A percentile compares a stretch with the other conserved stretches of the same genome.
phyloP scores from a whole-genome alignment of 2,113 vertebrate species.

The Microtus pennsylvanicus region DNA sequence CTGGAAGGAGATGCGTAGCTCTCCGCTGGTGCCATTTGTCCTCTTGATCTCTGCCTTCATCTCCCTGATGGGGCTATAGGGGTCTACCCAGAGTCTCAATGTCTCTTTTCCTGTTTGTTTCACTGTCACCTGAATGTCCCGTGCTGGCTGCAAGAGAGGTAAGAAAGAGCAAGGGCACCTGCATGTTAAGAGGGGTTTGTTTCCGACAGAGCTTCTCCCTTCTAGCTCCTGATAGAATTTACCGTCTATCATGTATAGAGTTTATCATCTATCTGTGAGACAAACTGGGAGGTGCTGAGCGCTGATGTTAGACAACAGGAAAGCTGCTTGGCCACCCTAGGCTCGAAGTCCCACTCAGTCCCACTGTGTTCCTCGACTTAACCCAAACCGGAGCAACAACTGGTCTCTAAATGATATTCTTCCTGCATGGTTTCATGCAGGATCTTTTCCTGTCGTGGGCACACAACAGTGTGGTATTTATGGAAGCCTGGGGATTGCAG shows the following conservation, averaged over 20 bases:
- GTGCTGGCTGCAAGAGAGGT: slow-evolving; percentile 65
- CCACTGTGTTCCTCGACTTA: neutral
- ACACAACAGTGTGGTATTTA: neutral
- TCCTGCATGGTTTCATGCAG: neutral
- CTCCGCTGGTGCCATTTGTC: accelerated
- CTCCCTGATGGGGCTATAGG: slow-evolving; percentile 52
- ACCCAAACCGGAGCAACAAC: neutral
- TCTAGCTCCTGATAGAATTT: neutral
- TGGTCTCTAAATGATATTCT: neutral
- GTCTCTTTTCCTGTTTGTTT: neutral
- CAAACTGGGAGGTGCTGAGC: neutral
- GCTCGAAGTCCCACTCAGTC: neutral
- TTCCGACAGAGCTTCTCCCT: neutral
- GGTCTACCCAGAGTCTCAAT: neutral
- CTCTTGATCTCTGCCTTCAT: slow-evolving; percentile 60
- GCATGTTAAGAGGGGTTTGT: neutral
- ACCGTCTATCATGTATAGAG: neutral
- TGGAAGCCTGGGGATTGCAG: neutral
- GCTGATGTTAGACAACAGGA: neutral
- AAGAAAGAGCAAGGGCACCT: neutral
- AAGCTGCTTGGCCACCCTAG: neutral
- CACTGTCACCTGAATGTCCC: slow-evolving; percentile 43
- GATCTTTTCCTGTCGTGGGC: neutral
- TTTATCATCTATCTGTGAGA: neutral
- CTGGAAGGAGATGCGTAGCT: slow-evolving; percentile 56